Evolutionary conservation across 2,113 vertebrate genomes (phyloP).

Genomic region (Turdus rufiventris): DNA sequence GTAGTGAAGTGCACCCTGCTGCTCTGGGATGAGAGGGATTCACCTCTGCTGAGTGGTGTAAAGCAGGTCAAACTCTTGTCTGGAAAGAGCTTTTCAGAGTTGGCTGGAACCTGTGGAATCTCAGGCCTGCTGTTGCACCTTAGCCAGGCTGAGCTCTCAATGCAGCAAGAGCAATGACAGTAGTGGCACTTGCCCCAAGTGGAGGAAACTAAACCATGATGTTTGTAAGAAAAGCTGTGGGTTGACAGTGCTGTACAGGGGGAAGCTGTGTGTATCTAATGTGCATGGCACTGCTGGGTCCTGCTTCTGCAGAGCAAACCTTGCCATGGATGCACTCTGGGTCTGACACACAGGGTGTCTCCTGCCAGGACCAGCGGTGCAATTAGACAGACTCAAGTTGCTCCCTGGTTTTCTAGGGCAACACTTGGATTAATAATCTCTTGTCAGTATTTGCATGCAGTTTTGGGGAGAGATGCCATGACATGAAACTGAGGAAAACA

Average conservation of each 20-base stretch:
- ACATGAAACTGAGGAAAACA: neutral
- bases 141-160: neutral
- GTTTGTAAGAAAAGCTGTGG: neutral
- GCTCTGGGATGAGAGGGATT: neutral
- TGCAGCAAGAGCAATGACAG: neutral
- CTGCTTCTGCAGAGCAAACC: neutral
- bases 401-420: neutral
- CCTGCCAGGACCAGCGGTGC: neutral
- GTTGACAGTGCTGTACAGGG: neutral
- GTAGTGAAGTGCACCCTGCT: neutral
- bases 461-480: neutral
- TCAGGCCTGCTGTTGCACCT: neutral
- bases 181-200: neutral
- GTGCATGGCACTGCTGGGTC: neutral
- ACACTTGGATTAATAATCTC: neutral
- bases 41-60: neutral
- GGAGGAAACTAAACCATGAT: rapidly evolving
- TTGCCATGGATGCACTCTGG: neutral
- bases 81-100: neutral
- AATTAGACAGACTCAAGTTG: neutral
- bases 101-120: neutral
- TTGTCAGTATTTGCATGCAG: rapidly evolving
- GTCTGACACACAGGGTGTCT: rapidly evolving
- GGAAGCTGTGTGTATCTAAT: neutral
- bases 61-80: neutral